Percentiles rank a stretch among this genome's conserved stretches.
phyloP scores from a whole-genome alignment of 1,140 invertebrate species.

The Drosophila sturtevanti region DNA sequence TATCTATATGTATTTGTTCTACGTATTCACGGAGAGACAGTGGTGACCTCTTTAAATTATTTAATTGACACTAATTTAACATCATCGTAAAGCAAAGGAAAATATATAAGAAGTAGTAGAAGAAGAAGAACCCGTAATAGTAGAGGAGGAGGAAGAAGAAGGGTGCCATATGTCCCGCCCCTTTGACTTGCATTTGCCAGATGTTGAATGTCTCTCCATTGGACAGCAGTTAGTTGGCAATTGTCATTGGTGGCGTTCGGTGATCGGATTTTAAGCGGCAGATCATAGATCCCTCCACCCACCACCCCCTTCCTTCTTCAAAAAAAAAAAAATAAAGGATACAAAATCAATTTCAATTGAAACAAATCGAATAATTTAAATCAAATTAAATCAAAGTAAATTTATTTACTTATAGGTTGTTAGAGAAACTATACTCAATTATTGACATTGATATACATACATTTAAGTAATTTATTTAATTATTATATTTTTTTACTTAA shows the following conservation, averaged over 20 bases:
- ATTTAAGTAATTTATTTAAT: too few relatives aligned
- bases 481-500: neutral
- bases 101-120: slow-evolving; percentile 8
- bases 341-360: neutral
- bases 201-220: slow-evolving; percentile 10
- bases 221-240: slow-evolving; percentile 51
- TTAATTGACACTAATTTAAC: slow-evolving; percentile 83
- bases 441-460: too few relatives aligned
- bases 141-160: slow-evolving; percentile 11
- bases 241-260: slow-evolving; percentile 46
- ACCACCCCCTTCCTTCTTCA: too few relatives aligned
- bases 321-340: slow-evolving; percentile 18
- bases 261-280: slow-evolving; percentile 12
- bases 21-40: neutral
- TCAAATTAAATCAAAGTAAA: neutral
- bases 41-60: slow-evolving; percentile 81
- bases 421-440: neutral
- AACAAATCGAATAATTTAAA: neutral
- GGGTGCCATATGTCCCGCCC: slow-evolving; percentile 12
- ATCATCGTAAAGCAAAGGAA: slow-evolving; percentile 47
- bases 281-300: too few relatives aligned
- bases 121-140: too few relatives aligned
- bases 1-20: slow-evolving; percentile 13
- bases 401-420: neutral
- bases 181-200: slow-evolving; percentile 37